These are phyloP conservation scores for Papilio aristodemus DNA, from an alignment of 1,140 invertebrate species.

Conservation along the genomic window DNA sequence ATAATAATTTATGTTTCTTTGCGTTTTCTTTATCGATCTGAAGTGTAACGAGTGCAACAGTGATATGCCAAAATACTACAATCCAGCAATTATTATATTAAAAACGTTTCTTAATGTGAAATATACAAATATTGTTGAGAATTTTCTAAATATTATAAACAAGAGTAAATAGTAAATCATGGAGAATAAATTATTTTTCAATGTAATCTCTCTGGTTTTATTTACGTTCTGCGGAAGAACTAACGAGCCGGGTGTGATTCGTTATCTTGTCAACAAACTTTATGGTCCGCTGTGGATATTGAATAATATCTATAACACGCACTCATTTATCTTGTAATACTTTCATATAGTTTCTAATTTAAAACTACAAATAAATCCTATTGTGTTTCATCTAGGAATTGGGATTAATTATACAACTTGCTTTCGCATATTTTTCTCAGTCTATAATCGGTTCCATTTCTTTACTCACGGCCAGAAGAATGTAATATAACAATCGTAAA, in stretches of 20 bases:
- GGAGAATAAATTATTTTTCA: slow-evolving; percentile 81
- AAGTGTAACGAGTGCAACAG: slow-evolving; percentile 63
- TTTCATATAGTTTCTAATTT: background rate
- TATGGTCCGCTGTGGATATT: background rate
- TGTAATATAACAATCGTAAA: too few species aligned
- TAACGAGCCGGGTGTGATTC: background rate
- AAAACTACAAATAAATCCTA: too few species aligned
- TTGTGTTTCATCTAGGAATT: background rate
- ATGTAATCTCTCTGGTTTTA: slow-evolving; percentile 64
- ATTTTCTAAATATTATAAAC: slow-evolving; percentile 78
- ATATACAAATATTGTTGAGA: slow-evolving; percentile 80
- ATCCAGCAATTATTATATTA: slow-evolving; percentile 75
- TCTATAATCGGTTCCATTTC: too few species aligned
- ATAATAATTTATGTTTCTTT: slow-evolving; percentile 29
- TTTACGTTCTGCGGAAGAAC: slow-evolving; percentile 41
- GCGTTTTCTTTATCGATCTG: slow-evolving; percentile 47
- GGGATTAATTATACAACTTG: too few species aligned
- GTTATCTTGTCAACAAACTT: slow-evolving; percentile 18
- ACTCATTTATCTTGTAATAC: background rate
- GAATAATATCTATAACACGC: background rate
- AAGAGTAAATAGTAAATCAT: slow-evolving; percentile 77
- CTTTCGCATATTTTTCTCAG: too few species aligned
- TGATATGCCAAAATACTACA: slow-evolving; percentile 75
- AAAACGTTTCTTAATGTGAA: slow-evolving; percentile 76
- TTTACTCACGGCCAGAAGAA: too few species aligned